phyloP scores from a whole-genome alignment of 1,140 invertebrate genomes.

The Drosophila parvula region DNA sequence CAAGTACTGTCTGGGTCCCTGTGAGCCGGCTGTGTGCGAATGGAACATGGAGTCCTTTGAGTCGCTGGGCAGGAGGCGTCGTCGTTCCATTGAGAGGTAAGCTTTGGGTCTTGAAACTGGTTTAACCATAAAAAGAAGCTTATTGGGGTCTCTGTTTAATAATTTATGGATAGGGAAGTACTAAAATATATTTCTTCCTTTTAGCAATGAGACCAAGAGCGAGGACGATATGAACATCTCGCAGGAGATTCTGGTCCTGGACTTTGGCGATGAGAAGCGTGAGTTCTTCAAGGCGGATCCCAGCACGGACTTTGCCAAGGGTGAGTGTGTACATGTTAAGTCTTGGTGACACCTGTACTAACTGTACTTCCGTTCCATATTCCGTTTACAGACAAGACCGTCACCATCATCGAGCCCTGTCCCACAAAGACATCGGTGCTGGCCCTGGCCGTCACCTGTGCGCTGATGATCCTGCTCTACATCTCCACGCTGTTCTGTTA shows the following conservation, averaged over 20 bases:
- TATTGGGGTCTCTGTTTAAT: too few species aligned
- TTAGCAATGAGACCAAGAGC: conserved; percentile 86
- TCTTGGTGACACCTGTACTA: background rate
- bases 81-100: conserved; percentile 87
- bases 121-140: too few species aligned
- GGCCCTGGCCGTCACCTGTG: conserved; percentile 94
- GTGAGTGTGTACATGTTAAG: conserved; percentile 78
- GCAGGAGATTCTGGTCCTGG: conserved; percentile 95
- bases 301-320: conserved; percentile 90
- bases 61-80: conserved; percentile 95
- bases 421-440: conserved; percentile 95
- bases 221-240: conserved; percentile 96
- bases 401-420: conserved; percentile 93
- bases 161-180: too few species aligned
- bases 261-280: conserved; percentile 95
- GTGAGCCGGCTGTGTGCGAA: conserved; percentile 95
- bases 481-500: conserved; percentile 94
- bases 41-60: conserved; percentile 94
- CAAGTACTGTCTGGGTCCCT: conserved; percentile 97
- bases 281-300: conserved; percentile 91
- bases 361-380: conserved; percentile 1
- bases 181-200: background rate
- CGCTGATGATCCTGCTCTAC: conserved; percentile 94
- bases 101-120: too few species aligned
- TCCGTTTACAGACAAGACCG: conserved; percentile 89